Evolutionary conservation across 2,797 vertebrate species (phyloP), one percentile per base, ranked within the genome.

Genomic region (Lindbergichthys nudifrons): DNA sequence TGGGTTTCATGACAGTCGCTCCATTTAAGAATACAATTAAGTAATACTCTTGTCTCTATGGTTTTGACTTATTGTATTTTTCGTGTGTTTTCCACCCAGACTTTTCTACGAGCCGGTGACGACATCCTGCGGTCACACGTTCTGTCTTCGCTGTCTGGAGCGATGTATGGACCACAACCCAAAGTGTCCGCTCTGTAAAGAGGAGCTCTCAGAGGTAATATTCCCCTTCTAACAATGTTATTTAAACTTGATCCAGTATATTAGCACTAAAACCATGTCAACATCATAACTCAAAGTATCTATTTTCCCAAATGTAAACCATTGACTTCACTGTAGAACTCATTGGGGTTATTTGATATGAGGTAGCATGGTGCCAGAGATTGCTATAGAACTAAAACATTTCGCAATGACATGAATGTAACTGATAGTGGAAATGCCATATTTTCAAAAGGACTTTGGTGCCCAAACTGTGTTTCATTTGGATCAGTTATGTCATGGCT

Each of bases 121-220:
- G 30, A 97, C 95, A 13, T 96, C 96, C 1, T 98, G 97, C 73
- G 97, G 97, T 74, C 97, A 97, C 90, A 96, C 95, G 0, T 97
- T 98, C 93, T 98, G 97, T 93, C 96, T 98, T 46, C 97, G 95
- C 93, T 98, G 97, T 95, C 94, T 97, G 73, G 95, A 98, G 88
- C 94, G 95, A 83, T 97, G 97, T 92, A 93, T 98, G 83, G 97
- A 98, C 89, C 96, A 98, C 76, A 96, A 96, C 79, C 94, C 96
- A 0, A 94, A 95, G 83, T 98, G 97, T 91, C 97, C 97, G 0
- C 95, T 98, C 88, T 98, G 97, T 85, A 98, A 97, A 88, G 96
- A 97, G 81, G 96, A 96, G 67, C 93, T 97, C 46, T 96, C 96
- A 4, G 95, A 97, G 92, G 97, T 97, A 86, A 0, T 15, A 11